A percentile compares a stretch with the other conserved stretches of the same genome.
Conservation (phyloP, 2,797 vertebrate species). For the Stomatorhinus walkeri region DNA sequence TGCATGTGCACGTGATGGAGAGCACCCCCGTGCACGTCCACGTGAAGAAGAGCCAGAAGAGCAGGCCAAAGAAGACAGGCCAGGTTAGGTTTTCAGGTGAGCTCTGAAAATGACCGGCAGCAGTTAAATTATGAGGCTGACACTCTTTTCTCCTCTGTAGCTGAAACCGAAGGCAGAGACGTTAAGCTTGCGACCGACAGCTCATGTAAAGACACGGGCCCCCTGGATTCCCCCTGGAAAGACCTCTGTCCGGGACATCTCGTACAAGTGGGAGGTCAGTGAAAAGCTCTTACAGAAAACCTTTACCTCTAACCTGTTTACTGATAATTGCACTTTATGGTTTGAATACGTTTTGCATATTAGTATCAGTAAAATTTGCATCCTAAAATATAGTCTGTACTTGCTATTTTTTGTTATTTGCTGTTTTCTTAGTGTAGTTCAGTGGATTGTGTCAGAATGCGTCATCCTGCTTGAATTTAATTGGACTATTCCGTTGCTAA, state of each 20-base stretch:
- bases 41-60: conserved; percentile 77
- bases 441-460: not conserved
- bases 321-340: not conserved
- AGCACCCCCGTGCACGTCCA: conserved; percentile 84
- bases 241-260: conserved; percentile 54
- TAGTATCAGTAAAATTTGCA: not conserved
- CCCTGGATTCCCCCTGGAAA: conserved; percentile 88
- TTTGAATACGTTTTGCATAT: not conserved
- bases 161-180: conserved; percentile 50
- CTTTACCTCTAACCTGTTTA: not conserved
- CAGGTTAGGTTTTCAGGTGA: conserved; percentile 59
- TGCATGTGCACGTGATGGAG: conserved; percentile 87
- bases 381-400: not conserved
- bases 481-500: not conserved
- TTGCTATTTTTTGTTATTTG: not conserved
- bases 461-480: not conserved
- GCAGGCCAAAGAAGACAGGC: conserved; percentile 45
- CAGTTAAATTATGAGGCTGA: not conserved
- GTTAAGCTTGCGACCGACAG: conserved; percentile 49
- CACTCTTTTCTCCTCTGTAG: conserved; percentile 19
- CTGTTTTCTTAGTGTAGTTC: not conserved
- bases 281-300: not conserved
- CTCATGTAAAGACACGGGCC: conserved; percentile 61
- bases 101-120: not conserved
- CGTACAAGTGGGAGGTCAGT: conserved; percentile 67